Evolutionary conservation across 1,140 invertebrate genomes (phyloP).

Genomic region (Trissolcus basalis): DNA sequence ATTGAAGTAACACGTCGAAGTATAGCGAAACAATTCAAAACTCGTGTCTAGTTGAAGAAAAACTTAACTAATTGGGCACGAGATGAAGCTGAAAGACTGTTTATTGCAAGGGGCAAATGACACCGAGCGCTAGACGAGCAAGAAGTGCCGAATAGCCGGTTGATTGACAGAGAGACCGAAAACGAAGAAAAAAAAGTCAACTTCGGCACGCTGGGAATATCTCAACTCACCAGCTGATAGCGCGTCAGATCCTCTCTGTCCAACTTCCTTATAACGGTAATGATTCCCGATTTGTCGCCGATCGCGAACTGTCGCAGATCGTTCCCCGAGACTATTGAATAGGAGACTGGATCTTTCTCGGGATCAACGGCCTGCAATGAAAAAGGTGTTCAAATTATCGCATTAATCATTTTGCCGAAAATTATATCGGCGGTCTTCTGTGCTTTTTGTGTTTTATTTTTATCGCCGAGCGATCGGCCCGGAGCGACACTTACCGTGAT

Average conservation of each 20-base stretch:
- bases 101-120: too few species aligned
- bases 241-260: slow-evolving; percentile 91
- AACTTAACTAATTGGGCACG: background rate
- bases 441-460: background rate
- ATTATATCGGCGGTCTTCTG: too few species aligned
- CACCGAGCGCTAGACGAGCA: too few species aligned
- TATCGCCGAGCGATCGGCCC: slow-evolving; percentile 1
- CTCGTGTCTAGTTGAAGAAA: background rate
- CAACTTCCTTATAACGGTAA: slow-evolving; percentile 87
- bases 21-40: background rate
- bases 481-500: slow-evolving; percentile 76
- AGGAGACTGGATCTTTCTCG: slow-evolving; percentile 90
- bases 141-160: background rate
- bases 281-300: slow-evolving; percentile 86
- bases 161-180: background rate
- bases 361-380: slow-evolving; percentile 86
- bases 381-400: slow-evolving; percentile 3
- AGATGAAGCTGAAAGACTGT: too few species aligned
- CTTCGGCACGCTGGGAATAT: slow-evolving; percentile 26
- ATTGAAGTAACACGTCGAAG: background rate
- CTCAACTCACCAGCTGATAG: slow-evolving; percentile 84
- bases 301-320: slow-evolving; percentile 90
- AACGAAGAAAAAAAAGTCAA: slow-evolving; percentile 19
- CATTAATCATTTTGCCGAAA: too few species aligned
- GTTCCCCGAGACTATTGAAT: slow-evolving; percentile 90